These are phyloP conservation scores for Athalia cordata DNA, from an alignment of 2,888 invertebrate genomes.

Conservation along the genomic window DNA sequence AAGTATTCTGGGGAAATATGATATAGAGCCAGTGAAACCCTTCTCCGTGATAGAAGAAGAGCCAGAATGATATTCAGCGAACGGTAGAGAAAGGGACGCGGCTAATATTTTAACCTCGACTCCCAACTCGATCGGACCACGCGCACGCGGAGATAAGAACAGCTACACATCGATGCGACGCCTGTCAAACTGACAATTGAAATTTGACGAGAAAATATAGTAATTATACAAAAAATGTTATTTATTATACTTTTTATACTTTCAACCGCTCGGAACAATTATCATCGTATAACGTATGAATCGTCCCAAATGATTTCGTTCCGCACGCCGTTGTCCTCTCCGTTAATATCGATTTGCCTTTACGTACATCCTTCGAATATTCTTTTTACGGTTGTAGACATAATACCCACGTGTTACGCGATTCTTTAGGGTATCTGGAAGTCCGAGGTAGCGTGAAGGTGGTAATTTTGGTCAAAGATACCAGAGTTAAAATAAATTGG, in stretches of 20 bases:
- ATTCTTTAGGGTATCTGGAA: conserved; percentile 4
- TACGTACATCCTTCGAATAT: neutral
- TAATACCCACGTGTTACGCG: no score
- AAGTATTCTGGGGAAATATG: conserved; percentile 41
- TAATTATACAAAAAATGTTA: no score
- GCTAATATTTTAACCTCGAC: conserved; percentile 37
- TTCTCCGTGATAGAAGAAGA: conserved; percentile 37
- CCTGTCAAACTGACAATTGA: conserved; percentile 23
- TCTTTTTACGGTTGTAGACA: neutral
- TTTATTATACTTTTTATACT: no score
- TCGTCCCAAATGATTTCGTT: no score
- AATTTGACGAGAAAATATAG: neutral
- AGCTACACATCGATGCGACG: no score
- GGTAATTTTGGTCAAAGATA: conserved; percentile 26
- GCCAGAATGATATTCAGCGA: conserved; percentile 12
- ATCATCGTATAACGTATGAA: no score
- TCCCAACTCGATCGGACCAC: neutral
- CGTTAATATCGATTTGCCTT: no score
- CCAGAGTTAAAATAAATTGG: conserved; percentile 1
- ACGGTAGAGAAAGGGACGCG: neutral
- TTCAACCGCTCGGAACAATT: no score
- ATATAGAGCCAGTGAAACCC: conserved; percentile 45
- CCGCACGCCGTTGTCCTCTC: no score
- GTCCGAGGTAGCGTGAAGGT: conserved; percentile 24
- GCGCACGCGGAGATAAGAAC: no score